Base-by-base conservation (phyloP, 2,113 vertebrate species). In the Cardinalis cardinalis region DNA sequence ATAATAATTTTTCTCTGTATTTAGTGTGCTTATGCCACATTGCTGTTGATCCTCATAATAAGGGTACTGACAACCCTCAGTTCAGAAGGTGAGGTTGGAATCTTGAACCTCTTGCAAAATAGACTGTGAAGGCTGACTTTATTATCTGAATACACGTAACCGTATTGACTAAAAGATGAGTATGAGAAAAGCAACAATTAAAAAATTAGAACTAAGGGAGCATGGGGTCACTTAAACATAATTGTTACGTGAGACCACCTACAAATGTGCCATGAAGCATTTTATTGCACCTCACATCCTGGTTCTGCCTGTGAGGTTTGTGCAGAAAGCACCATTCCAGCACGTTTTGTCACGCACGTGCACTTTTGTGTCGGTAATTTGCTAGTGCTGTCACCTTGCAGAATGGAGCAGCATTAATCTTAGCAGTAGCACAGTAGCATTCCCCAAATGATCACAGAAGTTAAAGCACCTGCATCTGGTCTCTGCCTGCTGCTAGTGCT, bases 391-490 rank as follows among this genome's bases (percentile, higher is more conserved):
- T 64, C 76, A 49, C 83, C 75, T 85, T 80, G 66, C 52, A 74
- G 79, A 80, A 80, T 41, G 56, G 55, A 86, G 40, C 64, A 84
- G 40, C 56, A 91, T 94, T 95, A 89, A 83, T 94, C 79, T 86
- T 83, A 24, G 60, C 52, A 48, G 31, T 2, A 44, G 52, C 44
- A 66, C 3, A 2, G 64, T 44, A 77, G 73, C 32, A 23, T 52
- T 92, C 44, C 52, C 52, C 55, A 63, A 64, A 66, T 56, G 52
- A 77, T 84, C 43, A 32, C 34, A 36, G 75, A 70, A 84, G 60
- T n/a, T 7, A 2, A n/a, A 95, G 68, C 43, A 92, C 46, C 79
- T 71, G 78, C 24, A 46, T 53, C 89, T 87, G 77, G 34, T 68
- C 53, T 89, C 84, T 75, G 55, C 29, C 48, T 80, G 17, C 85